Evolutionary conservation across 2,888 invertebrate genomes (phyloP).

Genomic region (Melieria crassipennis): DNA sequence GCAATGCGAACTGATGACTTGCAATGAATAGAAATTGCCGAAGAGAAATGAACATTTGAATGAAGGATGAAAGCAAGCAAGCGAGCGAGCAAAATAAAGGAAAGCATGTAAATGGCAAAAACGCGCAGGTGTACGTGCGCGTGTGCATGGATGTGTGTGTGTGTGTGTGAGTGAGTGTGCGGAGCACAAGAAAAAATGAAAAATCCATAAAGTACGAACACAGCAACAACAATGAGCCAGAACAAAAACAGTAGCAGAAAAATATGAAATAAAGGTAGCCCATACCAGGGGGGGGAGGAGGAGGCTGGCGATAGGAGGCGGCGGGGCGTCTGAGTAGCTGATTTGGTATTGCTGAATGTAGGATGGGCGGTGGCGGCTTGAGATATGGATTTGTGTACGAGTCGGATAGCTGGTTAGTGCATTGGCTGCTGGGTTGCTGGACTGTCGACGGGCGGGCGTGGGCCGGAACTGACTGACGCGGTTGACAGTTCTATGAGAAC

Average conservation of each 20-base stretch:
- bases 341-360: no score
- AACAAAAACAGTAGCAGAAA: slow-evolving; percentile 13
- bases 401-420: no score
- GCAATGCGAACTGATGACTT: slow-evolving; percentile 43
- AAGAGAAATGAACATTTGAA: slow-evolving; percentile 39
- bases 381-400: not conserved
- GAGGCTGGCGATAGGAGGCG: slow-evolving; percentile 8
- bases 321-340: slow-evolving; percentile 7
- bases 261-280: slow-evolving; percentile 29
- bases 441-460: not conserved
- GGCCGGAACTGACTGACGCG: slow-evolving; percentile 33
- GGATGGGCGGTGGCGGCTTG: slow-evolving; percentile 4
- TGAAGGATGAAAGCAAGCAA: slow-evolving; percentile 23
- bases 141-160: no score
- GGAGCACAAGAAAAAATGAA: slow-evolving; percentile 1
- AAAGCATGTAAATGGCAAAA: slow-evolving; percentile 6
- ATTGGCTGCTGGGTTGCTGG: not conserved
- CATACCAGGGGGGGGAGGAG: slow-evolving; percentile 4
- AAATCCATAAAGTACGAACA: slow-evolving; percentile 16
- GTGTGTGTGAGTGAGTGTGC: not conserved
- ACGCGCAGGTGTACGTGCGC: not conserved
- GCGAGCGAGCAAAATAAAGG: not conserved
- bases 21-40: slow-evolving; percentile 50
- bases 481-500: slow-evolving; percentile 49
- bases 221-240: not conserved